These are phyloP conservation scores for Oryzias melastigma DNA, from an alignment of 2,113 vertebrate species.

Conservation along the genomic window DNA sequence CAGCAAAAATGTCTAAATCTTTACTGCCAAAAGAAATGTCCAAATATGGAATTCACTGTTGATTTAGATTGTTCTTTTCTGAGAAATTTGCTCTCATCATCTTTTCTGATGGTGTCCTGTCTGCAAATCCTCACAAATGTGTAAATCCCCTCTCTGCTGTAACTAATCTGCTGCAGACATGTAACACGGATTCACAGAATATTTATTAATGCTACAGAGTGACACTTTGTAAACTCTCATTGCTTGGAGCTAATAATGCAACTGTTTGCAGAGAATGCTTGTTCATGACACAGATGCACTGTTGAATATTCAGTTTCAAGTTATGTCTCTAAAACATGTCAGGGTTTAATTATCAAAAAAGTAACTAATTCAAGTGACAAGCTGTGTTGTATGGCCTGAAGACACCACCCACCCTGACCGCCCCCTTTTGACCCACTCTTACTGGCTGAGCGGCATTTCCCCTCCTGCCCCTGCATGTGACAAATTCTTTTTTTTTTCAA, in stretches of 20 bases:
- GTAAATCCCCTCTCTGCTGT: not conserved
- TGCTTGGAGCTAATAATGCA: slow-evolving; percentile 45
- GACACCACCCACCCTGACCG: too few relatives aligned
- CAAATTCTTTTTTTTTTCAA: too few relatives aligned
- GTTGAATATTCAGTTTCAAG: slow-evolving; percentile 46
- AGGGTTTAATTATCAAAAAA: slow-evolving; percentile 61
- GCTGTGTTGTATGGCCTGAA: too few relatives aligned
- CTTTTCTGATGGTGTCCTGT: not conserved
- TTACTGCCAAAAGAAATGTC: too few relatives aligned
- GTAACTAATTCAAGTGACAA: slow-evolving; percentile 10
- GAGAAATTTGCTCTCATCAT: not conserved
- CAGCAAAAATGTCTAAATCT: too few relatives aligned
- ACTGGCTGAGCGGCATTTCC: too few relatives aligned
- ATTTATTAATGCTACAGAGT: slow-evolving; percentile 44
- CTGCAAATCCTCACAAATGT: not conserved
- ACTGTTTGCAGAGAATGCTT: slow-evolving; percentile 22
- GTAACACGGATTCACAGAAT: slow-evolving; percentile 19
- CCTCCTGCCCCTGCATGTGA: too few relatives aligned
- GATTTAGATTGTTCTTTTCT: too few relatives aligned
- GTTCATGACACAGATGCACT: slow-evolving; percentile 18
- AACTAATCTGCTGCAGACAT: slow-evolving; percentile 25
- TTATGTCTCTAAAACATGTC: slow-evolving; percentile 28
- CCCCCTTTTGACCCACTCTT: too few relatives aligned
- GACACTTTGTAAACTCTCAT: slow-evolving; percentile 16
- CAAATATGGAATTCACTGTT: too few relatives aligned